Percentiles rank a stretch among this genome's conserved stretches.
Conservation (phyloP, 2,797 vertebrate species). For the Chelon auratus region DNA sequence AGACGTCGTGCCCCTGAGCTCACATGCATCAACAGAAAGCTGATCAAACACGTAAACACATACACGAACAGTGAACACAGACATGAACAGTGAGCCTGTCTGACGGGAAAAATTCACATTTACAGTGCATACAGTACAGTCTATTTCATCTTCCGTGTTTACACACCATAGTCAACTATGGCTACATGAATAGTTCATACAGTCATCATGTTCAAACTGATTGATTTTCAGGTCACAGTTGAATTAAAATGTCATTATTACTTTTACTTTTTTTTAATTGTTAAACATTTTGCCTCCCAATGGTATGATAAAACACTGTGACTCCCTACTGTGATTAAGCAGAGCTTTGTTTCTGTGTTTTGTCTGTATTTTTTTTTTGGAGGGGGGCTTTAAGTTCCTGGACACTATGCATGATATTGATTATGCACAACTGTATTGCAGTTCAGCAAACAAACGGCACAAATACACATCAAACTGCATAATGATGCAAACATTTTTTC, state of each 20-base stretch:
- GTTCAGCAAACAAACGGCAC: too few species aligned
- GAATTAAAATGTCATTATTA: background rate
- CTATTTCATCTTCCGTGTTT: too few species aligned
- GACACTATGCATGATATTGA: background rate
- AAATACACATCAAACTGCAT: too few species aligned
- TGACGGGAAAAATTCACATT: background rate
- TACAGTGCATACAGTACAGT: too few species aligned
- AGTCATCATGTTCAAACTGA: too few species aligned
- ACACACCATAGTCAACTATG: too few species aligned
- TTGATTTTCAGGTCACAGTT: background rate
- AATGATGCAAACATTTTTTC: too few species aligned
- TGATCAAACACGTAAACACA: conserved; percentile 25
- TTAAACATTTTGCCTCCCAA: too few species aligned
- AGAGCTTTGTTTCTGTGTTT: background rate
- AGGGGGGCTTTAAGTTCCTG: background rate
- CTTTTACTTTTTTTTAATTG: too few species aligned
- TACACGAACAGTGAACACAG: background rate
- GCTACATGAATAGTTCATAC: too few species aligned
- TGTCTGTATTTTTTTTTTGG: background rate
- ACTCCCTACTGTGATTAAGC: too few species aligned
- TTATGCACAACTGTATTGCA: background rate
- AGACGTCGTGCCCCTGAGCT: conserved; percentile 4
- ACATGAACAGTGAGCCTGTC: background rate
- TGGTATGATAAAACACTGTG: too few species aligned
- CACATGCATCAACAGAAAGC: conserved; percentile 42